These are phyloP conservation scores for Scomber scombrus DNA, from an alignment of 2,113 vertebrate genomes.

Conservation along the genomic window DNA sequence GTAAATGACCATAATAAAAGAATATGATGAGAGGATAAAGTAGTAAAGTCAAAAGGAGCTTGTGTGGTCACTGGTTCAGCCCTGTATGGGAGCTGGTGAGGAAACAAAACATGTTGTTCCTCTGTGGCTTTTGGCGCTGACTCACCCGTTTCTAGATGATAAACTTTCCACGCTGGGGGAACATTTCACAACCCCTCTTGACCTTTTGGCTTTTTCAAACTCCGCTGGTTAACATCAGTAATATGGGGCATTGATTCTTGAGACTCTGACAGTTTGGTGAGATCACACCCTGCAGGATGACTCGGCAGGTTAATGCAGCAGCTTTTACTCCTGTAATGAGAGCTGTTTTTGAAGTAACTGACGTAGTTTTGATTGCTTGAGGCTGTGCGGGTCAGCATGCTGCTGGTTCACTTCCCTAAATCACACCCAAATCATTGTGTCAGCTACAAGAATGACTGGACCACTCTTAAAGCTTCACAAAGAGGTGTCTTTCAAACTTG, in stretches of 20 bases:
- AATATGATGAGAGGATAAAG: neutral
- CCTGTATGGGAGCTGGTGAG: too few relatives aligned
- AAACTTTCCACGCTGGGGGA: neutral
- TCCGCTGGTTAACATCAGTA: neutral
- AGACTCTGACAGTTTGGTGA: neutral
- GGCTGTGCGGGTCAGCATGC: neutral
- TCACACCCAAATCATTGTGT: neutral
- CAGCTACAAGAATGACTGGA: neutral
- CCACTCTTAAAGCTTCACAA: conserved; percentile 2
- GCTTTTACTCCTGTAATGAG: neutral
- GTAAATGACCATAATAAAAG: neutral
- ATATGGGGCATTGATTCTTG: neutral
- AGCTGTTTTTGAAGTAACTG: neutral
- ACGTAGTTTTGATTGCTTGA: neutral
- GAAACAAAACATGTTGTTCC: too few relatives aligned
- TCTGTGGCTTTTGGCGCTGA: neutral
- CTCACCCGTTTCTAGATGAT: neutral
- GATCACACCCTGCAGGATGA: conserved; percentile 6
- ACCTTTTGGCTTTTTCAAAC: neutral
- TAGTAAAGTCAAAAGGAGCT: neutral
- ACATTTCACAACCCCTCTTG: neutral
- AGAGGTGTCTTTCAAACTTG: neutral
- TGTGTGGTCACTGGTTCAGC: too few relatives aligned
- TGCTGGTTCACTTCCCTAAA: conserved; percentile 38
- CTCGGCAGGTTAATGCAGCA: conserved; percentile 7